Base-by-base conservation (phyloP, 2,113 vertebrate species). In the Dicrurus megarhynchus region DNA sequence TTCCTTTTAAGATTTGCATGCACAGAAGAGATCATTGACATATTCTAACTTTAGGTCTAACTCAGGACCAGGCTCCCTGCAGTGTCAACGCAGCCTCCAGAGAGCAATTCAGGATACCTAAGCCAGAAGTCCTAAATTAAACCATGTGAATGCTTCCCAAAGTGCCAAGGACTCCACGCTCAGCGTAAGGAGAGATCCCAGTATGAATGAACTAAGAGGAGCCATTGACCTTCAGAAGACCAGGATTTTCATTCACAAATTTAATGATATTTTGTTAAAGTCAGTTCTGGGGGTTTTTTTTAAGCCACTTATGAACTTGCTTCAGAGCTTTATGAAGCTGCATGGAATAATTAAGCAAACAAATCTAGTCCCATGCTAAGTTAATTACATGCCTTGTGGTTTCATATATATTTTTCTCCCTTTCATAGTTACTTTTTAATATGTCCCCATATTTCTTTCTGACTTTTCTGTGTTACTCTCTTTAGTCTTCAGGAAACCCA, bases 341-440 rank as follows among this genome's bases (percentile, higher is more conserved):
- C 77, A 82, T 78, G 61, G 77, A 95, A 95, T 94, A 97, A 97
- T 96, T 96, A 92, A 69, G 81, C 81, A 97, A 96, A 95, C 91
- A 95, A 97, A 96, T 96, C 93, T 76, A 94, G 87, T 89, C 84
- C 41, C 77, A 89, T 69, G 65, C 70, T 89, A 97, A 73, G 95
- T 89, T 95, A 97, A 96, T 97, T 91, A 84, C 46, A 67, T 89
- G 89, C 89, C 81, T 96, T 79, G 95, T 95, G 94, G 96, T 94
- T 96, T 94, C 87, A 39, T 87, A 89, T 76, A 27, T 76, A 82
- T 84, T 95, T 95, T 93, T 61, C 80, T 91, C 64, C 49, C 74
- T 95, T 91, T 95, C 78, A 78, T 76, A 95, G 84, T 93, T 93
- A 68, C 93, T 73, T 95, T 94, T 94, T 95, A 94, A 96, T 96